These are phyloP conservation scores for Leptocoma aspasia DNA, from an alignment of 2,113 vertebrate genomes.

Conservation along the genomic window DNA sequence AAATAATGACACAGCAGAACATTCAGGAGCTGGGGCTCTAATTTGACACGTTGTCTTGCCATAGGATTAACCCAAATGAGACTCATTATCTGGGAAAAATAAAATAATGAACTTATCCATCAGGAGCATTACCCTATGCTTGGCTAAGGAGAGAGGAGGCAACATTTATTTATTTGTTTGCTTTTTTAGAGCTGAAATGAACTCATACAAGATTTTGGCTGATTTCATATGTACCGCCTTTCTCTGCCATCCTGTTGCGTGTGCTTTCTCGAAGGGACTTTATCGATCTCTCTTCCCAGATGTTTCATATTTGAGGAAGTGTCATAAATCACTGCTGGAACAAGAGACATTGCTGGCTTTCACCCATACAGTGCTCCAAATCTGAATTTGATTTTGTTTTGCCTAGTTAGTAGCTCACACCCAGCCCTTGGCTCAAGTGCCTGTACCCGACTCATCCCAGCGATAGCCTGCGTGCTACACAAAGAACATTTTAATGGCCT, in stretches of 20 bases:
- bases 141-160: background rate
- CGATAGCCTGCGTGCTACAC: background rate
- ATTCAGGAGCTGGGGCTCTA: background rate
- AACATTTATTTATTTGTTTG: background rate
- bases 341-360: background rate
- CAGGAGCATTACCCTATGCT: background rate
- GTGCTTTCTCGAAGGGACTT: background rate
- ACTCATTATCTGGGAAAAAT: background rate
- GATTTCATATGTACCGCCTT: background rate
- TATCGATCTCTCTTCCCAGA: background rate
- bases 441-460: background rate
- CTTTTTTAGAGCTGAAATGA: background rate
- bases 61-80: constrained; percentile 15
- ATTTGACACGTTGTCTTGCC: background rate
- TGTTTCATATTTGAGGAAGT: background rate
- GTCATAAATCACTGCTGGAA: background rate
- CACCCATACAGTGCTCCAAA: background rate
- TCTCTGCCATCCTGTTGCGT: background rate
- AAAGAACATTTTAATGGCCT: background rate
- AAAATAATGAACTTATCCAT: background rate
- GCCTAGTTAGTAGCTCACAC: background rate
- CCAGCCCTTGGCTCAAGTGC: background rate
- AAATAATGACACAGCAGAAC: background rate
- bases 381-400: background rate
- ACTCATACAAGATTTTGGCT: background rate